Evolutionary conservation across 2,113 vertebrate genomes (phyloP).

Genomic region (Nibea albiflora): DNA sequence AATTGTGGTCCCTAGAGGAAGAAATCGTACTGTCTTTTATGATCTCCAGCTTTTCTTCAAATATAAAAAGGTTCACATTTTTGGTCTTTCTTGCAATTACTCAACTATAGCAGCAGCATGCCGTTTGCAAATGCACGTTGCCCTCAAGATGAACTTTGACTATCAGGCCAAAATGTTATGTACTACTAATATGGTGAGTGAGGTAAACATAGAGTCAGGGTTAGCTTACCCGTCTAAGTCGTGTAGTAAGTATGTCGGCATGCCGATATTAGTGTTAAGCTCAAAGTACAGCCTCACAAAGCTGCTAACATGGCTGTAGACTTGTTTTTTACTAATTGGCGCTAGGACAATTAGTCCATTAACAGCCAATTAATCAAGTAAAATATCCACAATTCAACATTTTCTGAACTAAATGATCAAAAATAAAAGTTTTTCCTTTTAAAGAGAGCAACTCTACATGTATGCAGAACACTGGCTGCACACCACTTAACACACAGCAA

Average conservation of each 20-base stretch:
- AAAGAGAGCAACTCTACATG: neutral
- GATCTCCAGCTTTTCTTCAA: neutral
- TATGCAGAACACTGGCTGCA: neutral
- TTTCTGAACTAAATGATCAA: too few species aligned
- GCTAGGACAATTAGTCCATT: neutral
- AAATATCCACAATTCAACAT: neutral
- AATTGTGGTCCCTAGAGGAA: neutral
- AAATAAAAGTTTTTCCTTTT: too few species aligned
- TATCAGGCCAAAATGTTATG: neutral
- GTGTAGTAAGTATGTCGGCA: too few species aligned
- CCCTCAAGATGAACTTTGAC: neutral
- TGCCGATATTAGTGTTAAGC: neutral
- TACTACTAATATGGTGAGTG: neutral
- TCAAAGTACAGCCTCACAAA: neutral
- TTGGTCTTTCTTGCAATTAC: too few species aligned
- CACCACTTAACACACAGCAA: slow-evolving; percentile 15
- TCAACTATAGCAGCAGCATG: too few species aligned
- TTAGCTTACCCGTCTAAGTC: slow-evolving; percentile 9
- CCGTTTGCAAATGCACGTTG: neutral
- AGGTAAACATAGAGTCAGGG: neutral
- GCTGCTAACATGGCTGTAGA: neutral
- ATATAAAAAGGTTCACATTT: neutral
- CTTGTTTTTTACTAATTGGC: neutral
- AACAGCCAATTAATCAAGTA: neutral
- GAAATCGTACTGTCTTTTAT: neutral